A percentile compares a stretch with the other conserved stretches of the same genome.
Evolutionary conservation across 2,113 vertebrate species (phyloP).

Genomic region (Neodon shergylaensis): DNA sequence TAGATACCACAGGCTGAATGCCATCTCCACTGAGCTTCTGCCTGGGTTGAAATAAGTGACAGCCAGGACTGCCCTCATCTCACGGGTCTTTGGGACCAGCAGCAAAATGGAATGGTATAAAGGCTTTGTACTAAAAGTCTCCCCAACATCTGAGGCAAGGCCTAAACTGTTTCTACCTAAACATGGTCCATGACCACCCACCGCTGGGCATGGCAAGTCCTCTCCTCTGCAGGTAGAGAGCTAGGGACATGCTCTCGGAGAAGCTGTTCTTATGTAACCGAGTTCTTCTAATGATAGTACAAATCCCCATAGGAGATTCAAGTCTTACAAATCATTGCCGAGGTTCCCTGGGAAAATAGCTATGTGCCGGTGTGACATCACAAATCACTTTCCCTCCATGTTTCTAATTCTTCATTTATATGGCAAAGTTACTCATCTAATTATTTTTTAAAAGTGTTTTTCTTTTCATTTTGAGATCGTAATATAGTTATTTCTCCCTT

Average conservation of each 20-base stretch:
- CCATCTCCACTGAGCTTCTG: not conserved
- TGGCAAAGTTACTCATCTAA: not conserved
- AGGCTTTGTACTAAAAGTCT: not conserved
- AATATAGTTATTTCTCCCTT: not conserved
- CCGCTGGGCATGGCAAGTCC: accelerated
- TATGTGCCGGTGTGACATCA: not conserved
- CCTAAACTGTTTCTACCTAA: not conserved
- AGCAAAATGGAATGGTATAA: not conserved
- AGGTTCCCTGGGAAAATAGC: not conserved
- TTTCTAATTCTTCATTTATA: not conserved
- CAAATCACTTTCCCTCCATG: not conserved
- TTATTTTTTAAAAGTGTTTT: not conserved
- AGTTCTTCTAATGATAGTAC: not conserved
- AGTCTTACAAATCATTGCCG: not conserved
- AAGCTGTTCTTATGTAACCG: not conserved
- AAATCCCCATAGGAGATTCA: not conserved
- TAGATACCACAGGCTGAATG: not conserved
- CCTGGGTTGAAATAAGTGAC: not conserved
- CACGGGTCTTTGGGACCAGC: not conserved
- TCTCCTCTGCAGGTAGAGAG: not conserved
- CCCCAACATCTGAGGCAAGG: not conserved
- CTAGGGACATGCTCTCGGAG: not conserved
- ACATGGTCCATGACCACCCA: not conserved
- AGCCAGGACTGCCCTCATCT: not conserved
- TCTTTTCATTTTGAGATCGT: not conserved